Base-by-base conservation (phyloP, 2,797 vertebrate genomes). In the Crocidura indochinensis region DNA sequence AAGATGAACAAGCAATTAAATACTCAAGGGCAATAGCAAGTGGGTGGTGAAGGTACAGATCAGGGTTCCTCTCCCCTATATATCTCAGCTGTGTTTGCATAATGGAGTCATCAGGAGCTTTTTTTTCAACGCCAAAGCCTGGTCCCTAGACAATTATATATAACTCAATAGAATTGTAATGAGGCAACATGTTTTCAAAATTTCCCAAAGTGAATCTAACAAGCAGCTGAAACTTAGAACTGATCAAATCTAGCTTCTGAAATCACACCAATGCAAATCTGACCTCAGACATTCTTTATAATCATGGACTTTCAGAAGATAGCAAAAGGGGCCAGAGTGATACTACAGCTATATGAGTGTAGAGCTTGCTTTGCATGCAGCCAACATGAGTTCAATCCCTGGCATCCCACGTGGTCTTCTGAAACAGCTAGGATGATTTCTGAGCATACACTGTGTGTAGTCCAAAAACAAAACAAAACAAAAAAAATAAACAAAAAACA, bases 1-100 rank as follows among this genome's bases (percentile, higher is more conserved):
- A 68, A 89, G 91, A 89, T 71, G 74, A 84, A 75, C 46, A 77
- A 62, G 71, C 46, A 53, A 49, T 78, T 75, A 91, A 75, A 53
- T 78, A 47, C 60, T 91, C 88, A 82, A 79, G 78, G 49, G 29
- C 67, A 78, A 51, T 0, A 60, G 46, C 49, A 82, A 72, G 64
- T 76, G 29, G 79, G 38, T 44, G 62, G 47, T 49, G 64, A 93
- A 83, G 76, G n/a, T 22, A 47, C 62, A 44, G 76, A n/a, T 44
- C 76, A 44, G 9, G 2, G 46, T 73, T 92, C 72, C 47, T 84
- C 68, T 49, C 15, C 47, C 31, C 26, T 9, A 65, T n/a, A 51
- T 88, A 60, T 44, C 69, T 60, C 71, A 53, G 27, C 22, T 26
- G 10, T 49, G 20, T 65, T 78, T 92, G 65, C 29, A 31, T 31